Percentiles rank a stretch among this genome's conserved stretches.
Conservation (phyloP, 2,888 invertebrate genomes). For the Parasteatoda lunata region DNA sequence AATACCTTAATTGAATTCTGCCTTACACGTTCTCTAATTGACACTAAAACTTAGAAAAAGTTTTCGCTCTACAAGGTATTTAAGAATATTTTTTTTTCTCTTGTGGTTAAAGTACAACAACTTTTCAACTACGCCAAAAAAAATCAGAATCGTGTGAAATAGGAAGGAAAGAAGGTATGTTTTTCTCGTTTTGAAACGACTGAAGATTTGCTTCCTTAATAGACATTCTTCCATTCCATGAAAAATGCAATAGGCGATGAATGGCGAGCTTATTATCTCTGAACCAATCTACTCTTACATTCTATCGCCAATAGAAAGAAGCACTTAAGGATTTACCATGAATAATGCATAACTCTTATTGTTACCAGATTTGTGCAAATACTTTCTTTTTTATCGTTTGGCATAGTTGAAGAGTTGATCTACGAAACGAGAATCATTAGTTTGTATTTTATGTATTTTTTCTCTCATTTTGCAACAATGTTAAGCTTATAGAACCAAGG, state of each 20-base stretch:
- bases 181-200: no score
- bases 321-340: constrained; percentile 27
- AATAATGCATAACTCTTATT: constrained; percentile 28
- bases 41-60: no score
- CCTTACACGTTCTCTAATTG: no score
- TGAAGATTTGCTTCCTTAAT: no score
- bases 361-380: neutral
- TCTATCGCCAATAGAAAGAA: constrained; percentile 18
- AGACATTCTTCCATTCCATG: constrained; percentile 19
- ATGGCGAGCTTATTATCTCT: constrained; percentile 28
- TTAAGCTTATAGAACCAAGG: constrained; percentile 3
- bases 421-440: neutral
- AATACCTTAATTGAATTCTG: no score
- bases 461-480: neutral
- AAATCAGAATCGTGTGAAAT: no score
- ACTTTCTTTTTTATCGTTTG: neutral
- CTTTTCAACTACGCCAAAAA: no score
- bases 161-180: no score
- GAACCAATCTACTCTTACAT: constrained; percentile 35
- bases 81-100: neutral
- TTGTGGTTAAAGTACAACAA: neutral
- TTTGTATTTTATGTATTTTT: neutral
- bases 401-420: constrained; percentile 17
- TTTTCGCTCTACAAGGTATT: neutral
- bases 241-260: constrained; percentile 39